A percentile compares a stretch with the other conserved stretches of the same genome.
These are phyloP conservation scores for Megaceryle torquata DNA, from an alignment of 2,113 vertebrate genomes.

Conservation along the genomic window DNA sequence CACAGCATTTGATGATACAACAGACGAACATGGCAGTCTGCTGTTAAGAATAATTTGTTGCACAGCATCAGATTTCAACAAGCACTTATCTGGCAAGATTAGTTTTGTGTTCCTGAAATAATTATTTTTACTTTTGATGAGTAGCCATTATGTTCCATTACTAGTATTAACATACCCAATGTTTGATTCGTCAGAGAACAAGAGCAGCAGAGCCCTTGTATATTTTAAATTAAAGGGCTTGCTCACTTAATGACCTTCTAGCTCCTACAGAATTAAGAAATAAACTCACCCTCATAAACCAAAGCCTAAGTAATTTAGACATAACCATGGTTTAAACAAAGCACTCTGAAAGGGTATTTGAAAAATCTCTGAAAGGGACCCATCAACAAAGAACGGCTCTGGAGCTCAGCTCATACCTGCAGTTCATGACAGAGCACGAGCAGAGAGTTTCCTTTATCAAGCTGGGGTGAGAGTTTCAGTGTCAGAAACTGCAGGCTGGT, in stretches of 20 bases:
- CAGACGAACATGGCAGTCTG: not conserved
- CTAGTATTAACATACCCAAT: conserved; percentile 9
- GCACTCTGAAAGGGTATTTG: not conserved
- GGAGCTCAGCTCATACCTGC: not conserved
- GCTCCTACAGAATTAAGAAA: not conserved
- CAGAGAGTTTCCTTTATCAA: not conserved
- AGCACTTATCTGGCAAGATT: conserved; percentile 50
- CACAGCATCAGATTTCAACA: conserved; percentile 63
- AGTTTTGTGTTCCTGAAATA: conserved; percentile 38
- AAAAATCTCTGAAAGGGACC: not conserved
- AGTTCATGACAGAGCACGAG: not conserved
- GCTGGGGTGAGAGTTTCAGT: not conserved
- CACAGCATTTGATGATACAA: conserved; percentile 24
- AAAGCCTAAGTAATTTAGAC: not conserved
- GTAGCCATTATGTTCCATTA: conserved; percentile 17
- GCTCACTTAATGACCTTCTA: not conserved
- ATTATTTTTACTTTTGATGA: conserved; percentile 43
- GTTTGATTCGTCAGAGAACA: not conserved
- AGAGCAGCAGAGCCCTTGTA: not conserved
- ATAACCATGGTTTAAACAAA: not conserved
- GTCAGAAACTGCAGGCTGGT: not conserved
- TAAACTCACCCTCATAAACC: not conserved
- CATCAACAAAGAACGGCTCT: fast-evolving
- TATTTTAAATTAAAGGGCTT: conserved; percentile 25
- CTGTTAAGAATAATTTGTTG: conserved; percentile 60